Evolutionary conservation across 1,140 invertebrate species (phyloP).

Genomic region (Calephelis nemesis): DNA sequence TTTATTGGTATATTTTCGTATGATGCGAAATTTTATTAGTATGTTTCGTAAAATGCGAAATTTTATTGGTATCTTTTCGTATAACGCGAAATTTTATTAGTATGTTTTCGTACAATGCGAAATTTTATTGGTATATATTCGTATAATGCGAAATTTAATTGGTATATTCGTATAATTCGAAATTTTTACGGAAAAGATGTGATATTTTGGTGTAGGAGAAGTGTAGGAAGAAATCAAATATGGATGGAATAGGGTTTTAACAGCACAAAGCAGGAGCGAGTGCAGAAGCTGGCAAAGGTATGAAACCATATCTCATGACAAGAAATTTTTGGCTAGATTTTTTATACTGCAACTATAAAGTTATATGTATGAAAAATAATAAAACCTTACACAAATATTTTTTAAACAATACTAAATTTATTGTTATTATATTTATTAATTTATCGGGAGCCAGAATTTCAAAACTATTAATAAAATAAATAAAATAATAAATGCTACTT

Average conservation of each 20-base stretch:
- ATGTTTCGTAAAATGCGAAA: slow-evolving; percentile 11
- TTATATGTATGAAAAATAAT: no score
- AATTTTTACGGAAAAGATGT: slow-evolving; percentile 25
- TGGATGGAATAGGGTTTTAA: slow-evolving; percentile 7
- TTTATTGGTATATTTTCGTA: slow-evolving; percentile 19
- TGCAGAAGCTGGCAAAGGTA: no score
- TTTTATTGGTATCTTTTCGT: slow-evolving; percentile 22
- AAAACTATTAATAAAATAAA: no score
- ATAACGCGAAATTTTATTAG: slow-evolving; percentile 9
- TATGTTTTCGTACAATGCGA: slow-evolving; percentile 18
- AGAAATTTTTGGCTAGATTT: no score
- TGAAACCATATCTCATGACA: no score
- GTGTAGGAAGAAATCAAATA: slow-evolving; percentile 4
- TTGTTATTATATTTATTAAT: no score
- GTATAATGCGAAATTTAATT: slow-evolving; percentile 21
- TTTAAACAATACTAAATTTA: no score
- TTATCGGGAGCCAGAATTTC: no score
- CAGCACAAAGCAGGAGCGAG: neutral
- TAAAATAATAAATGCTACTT: no score
- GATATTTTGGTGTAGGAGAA: slow-evolving; percentile 37
- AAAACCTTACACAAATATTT: no score
- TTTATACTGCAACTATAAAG: no score
- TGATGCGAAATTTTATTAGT: slow-evolving; percentile 10
- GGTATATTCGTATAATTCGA: slow-evolving; percentile 17
- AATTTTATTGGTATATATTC: slow-evolving; percentile 13